phyloP scores from a whole-genome alignment of 1,140 invertebrate species.

The Drosophila teissieri region DNA sequence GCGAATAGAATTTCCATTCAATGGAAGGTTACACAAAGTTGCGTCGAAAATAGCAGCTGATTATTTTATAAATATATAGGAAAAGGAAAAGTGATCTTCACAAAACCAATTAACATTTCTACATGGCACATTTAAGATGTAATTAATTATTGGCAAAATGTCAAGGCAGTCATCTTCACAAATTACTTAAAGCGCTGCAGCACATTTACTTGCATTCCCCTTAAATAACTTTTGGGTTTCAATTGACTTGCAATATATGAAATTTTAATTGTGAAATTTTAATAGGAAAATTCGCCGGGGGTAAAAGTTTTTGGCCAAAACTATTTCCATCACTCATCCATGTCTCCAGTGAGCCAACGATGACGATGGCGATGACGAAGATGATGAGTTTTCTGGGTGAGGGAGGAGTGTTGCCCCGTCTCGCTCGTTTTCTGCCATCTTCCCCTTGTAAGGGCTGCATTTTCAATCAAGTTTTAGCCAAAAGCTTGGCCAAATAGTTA shows the following conservation, averaged over 20 bases:
- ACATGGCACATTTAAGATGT: no score
- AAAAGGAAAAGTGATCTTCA: no score
- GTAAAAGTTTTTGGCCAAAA: constrained; percentile 16
- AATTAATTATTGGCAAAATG: not conserved
- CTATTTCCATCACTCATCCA: constrained; percentile 5
- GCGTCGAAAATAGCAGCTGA: no score
- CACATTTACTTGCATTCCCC: not conserved
- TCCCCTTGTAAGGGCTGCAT: constrained; percentile 4
- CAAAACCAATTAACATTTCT: no score
- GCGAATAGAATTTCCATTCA: constrained; percentile 26
- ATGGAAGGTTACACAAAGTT: constrained; percentile 7
- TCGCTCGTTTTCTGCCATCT: not conserved
- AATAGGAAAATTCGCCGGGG: not conserved
- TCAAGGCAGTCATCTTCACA: not conserved
- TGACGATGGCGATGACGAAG: constrained; percentile 11
- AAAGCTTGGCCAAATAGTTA: constrained; percentile 59
- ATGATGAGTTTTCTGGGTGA: not conserved
- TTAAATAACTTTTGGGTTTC: constrained; percentile 1
- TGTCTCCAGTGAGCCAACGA: not conserved
- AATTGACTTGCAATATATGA: constrained; percentile 11
- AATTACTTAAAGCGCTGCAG: not conserved
- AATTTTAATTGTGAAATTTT: constrained; percentile 28
- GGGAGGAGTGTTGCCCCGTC: not conserved
- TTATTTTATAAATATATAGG: no score
- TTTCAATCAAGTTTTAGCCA: constrained; percentile 53